Evolutionary conservation across 2,797 vertebrate genomes (phyloP).

Genomic region (Chaunax sp.): DNA sequence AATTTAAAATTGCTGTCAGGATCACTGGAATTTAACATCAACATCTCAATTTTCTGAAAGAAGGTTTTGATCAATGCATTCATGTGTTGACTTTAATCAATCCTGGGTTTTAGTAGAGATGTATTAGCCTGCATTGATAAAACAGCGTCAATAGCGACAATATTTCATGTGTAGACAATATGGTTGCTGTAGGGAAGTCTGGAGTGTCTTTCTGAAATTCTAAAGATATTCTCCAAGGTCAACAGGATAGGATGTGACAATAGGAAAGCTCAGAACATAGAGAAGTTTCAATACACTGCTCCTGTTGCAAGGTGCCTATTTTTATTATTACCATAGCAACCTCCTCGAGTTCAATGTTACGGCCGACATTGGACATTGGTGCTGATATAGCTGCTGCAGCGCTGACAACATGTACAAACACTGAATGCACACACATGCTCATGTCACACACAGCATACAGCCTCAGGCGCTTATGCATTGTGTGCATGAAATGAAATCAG

Average conservation of each 20-base stretch:
- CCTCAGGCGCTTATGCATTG: no score
- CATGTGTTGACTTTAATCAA: no score
- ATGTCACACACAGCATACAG: neutral
- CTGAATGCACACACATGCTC: neutral
- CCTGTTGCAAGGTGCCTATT: neutral
- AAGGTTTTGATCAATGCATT: no score
- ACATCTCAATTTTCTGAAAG: no score
- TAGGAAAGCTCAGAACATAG: constrained; percentile 2
- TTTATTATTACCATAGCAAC: constrained; percentile 33
- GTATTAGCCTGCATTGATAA: no score
- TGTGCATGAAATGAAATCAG: no score
- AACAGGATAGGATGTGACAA: neutral
- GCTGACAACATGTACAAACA: constrained; percentile 12
- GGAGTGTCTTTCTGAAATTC: constrained; percentile 7
- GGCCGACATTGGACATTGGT: neutral
- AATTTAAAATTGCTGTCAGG: neutral
- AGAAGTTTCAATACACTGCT: neutral
- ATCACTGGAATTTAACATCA: neutral
- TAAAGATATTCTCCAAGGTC: constrained; percentile 7
- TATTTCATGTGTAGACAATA: neutral
- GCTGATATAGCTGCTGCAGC: neutral
- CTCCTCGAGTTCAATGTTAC: neutral
- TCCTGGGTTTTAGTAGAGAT: no score
- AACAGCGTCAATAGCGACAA: no score
- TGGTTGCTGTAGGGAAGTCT: neutral